phyloP scores from a whole-genome alignment of 2,113 vertebrate species.

The Stomatorhinus ivindoensis region DNA sequence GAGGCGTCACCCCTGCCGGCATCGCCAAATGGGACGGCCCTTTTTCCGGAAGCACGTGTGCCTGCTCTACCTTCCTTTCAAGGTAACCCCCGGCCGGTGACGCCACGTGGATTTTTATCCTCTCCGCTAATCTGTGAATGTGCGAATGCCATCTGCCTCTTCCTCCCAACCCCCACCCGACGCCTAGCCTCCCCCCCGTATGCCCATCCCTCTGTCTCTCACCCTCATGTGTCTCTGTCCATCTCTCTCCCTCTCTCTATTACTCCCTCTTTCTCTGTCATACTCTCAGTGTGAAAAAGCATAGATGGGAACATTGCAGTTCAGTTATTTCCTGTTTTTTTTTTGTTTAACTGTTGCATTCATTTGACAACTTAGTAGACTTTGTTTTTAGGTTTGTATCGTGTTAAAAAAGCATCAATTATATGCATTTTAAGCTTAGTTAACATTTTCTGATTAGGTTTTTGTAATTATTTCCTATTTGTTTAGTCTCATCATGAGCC shows the following conservation, averaged over 20 bases:
- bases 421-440: neutral
- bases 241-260: neutral
- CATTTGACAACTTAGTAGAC: neutral
- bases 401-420: neutral
- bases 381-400: neutral
- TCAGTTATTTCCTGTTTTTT: neutral
- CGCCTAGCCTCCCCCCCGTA: conserved; percentile 11
- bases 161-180: conserved; percentile 25
- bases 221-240: conserved; percentile 21
- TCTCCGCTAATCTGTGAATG: conserved; percentile 33
- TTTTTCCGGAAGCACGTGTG: neutral
- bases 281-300: too few relatives aligned
- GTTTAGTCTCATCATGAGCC: neutral
- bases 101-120: conserved; percentile 23
- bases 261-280: neutral
- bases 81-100: conserved; percentile 9
- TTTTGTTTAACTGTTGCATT: neutral
- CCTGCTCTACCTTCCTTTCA: conserved; percentile 4
- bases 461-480: neutral
- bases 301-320: neutral
- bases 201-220: conserved; percentile 15
- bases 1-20: neutral
- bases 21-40: neutral
- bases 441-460: neutral
- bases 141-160: conserved; percentile 34